Evolutionary conservation across 2,113 vertebrate species (phyloP), one percentile per base, ranked within the genome.

Genomic region (Pangasianodon gigas): DNA sequence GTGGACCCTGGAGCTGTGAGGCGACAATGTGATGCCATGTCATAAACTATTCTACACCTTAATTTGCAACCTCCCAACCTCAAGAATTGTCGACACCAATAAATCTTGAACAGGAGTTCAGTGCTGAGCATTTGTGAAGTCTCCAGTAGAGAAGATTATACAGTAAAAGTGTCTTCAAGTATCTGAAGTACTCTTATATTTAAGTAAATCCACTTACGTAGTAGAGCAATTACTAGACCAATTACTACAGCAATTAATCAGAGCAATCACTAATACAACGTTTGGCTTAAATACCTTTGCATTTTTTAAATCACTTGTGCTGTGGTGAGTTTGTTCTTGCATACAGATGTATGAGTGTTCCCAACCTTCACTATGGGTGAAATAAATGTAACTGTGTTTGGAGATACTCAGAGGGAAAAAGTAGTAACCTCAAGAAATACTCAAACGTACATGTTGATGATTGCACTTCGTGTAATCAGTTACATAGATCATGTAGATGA

Each of bases 401-500:
- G 11, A 87, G 7, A 56, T 51, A 51, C 7, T 29, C n/a, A 3
- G 6, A 69, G 62, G 44, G 18, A n/a, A 51, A 29, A 48, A 85
- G 24, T 60, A 21, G 13, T 54, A 44, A 24, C 48, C 21, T 77
- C 48, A 56, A 86, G 85, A 56, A 37, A 54, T 37, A 3, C 6
- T 37, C 19, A 32, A 37, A 58, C 6, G 8, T 32, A 54, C n/a
- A 83, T 9, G 14, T 6, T 8, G 2, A 1, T 26, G 82, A 60
- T 56, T 52, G n/a, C 18, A 41, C 32, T 83, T 56, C 37, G 80
- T 56, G 56, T 84, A 41, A 84, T 60, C 10, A 11, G 2, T 84
- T 46, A 62, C 62, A 56, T 84, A 69, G 87, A 82, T 41, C 88
- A 91, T 93, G 91, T 90, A 83, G 83, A 91, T 84, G 37, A 84